phyloP scores from a whole-genome alignment of 23 tunicate species.

The Trididemnum miniatum region DNA sequence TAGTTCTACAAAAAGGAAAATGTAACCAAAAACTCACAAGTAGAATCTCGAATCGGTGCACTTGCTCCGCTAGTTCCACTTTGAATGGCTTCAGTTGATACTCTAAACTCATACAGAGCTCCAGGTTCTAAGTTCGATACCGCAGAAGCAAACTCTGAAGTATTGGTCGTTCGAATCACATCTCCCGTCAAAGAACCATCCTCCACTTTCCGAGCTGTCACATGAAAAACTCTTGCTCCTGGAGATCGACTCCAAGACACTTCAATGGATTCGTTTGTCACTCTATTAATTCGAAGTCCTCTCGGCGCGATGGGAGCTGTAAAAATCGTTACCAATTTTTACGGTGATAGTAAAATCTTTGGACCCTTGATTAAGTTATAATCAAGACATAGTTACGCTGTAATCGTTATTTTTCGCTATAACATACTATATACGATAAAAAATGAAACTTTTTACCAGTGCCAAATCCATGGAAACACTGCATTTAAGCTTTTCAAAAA shows the following conservation, averaged over 20 bases:
- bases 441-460: too few species aligned
- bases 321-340: too few species aligned
- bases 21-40: conserved; percentile 15
- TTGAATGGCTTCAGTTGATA: conserved; percentile 2
- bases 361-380: too few species aligned
- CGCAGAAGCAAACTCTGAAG: background rate
- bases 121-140: conserved; percentile 30
- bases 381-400: too few species aligned
- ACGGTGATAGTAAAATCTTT: too few species aligned
- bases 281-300: background rate
- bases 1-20: background rate
- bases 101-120: conserved; percentile 18
- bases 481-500: too few species aligned
- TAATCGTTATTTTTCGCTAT: too few species aligned
- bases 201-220: background rate
- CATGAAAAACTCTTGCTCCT: conserved; percentile 21
- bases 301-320: conserved; percentile 44
- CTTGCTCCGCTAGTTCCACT: conserved; percentile 21
- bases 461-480: too few species aligned
- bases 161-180: conserved; percentile 6
- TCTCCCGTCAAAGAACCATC: background rate
- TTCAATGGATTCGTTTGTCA: conserved; percentile 4
- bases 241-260: conserved; percentile 27
- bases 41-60: conserved; percentile 22
- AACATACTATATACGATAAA: too few species aligned